Conservation (phyloP, 2,797 vertebrate species). For the Cryptoprocta ferox region DNA sequence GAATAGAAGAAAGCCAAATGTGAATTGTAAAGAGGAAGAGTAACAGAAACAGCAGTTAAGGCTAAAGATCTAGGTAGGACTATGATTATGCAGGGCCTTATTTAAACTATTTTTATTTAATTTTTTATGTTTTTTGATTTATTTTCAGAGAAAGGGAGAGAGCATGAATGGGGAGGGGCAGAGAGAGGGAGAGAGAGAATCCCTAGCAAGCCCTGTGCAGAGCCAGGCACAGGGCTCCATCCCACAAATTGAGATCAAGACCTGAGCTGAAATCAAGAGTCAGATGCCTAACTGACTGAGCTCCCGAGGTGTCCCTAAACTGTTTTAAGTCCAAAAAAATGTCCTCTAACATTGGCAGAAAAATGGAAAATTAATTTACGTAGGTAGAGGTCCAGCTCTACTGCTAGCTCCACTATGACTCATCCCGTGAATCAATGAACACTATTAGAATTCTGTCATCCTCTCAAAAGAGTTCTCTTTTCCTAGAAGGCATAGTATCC, state of each 20-base stretch:
- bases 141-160: no score
- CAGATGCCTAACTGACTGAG: no score
- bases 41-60: neutral
- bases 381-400: neutral
- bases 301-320: no score
- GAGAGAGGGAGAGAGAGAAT: no score
- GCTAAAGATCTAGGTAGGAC: neutral
- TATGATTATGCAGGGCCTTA: neutral
- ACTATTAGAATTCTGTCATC: neutral
- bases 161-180: no score
- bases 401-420: neutral
- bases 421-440: neutral
- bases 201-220: no score
- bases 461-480: neutral
- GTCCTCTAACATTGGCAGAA: neutral
- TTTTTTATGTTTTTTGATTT: no score
- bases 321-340: neutral
- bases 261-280: no score
- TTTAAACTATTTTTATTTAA: neutral
- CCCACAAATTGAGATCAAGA: no score
- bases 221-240: no score
- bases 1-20: neutral
- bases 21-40: neutral
- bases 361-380: neutral
- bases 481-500: neutral